Evolutionary conservation across 2,888 invertebrate species (phyloP).

Genomic region (Mythimna loreyi): DNA sequence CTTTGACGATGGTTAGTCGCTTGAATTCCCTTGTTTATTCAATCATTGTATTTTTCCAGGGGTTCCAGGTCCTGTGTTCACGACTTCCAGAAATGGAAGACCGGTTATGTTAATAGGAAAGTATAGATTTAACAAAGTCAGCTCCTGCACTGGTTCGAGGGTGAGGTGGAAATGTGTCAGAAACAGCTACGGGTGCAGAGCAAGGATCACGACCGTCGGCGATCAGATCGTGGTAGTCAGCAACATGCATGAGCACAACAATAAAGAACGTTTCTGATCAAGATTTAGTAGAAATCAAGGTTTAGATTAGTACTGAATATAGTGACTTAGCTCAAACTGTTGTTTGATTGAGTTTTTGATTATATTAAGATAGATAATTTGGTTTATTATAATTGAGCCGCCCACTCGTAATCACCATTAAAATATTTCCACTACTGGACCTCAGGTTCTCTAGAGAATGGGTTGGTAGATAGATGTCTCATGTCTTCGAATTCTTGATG

Average conservation of each 20-base stretch:
- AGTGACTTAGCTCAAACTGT: neutral
- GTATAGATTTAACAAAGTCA: constrained; percentile 73
- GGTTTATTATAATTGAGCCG: neutral
- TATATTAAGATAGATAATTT: neutral
- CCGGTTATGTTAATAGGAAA: constrained; percentile 73
- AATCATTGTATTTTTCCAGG: constrained; percentile 7
- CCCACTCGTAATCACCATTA: no score
- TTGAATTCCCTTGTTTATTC: neutral
- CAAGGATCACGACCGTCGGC: constrained; percentile 69
- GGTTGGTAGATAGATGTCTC: no score
- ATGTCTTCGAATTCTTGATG: no score
- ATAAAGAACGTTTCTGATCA: neutral
- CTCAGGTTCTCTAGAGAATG: no score
- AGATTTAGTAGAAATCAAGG: no score
- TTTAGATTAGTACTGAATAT: neutral
- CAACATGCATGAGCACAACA: constrained; percentile 14
- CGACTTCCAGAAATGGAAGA: constrained; percentile 60
- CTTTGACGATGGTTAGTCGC: neutral
- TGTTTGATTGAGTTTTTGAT: neutral
- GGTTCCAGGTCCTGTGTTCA: constrained; percentile 27
- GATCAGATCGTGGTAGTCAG: constrained; percentile 64
- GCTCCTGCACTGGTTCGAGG: constrained; percentile 64
- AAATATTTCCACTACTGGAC: no score
- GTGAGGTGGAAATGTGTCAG: constrained; percentile 75
- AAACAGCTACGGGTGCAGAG: constrained; percentile 70